phyloP scores from a whole-genome alignment of 2,888 invertebrate genomes.

The Apodemia mormo region DNA sequence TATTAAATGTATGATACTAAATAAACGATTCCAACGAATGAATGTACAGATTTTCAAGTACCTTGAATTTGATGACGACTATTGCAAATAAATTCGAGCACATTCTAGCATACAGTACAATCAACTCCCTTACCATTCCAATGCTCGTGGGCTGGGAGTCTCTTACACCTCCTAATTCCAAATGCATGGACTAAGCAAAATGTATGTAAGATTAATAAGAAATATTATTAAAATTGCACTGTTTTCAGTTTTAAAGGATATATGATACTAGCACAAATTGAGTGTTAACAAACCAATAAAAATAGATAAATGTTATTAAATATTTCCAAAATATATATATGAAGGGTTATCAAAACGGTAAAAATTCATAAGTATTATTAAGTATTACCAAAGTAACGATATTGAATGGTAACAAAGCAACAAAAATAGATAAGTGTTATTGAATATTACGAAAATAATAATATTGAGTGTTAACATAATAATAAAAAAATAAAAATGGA shows the following conservation, averaged over 20 bases:
- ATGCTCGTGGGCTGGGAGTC: conserved; percentile 60
- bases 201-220: conserved; percentile 23
- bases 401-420: no score
- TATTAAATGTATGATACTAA: no score
- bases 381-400: no score
- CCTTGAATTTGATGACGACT: neutral
- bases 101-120: neutral
- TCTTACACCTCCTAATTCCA: conserved; percentile 63
- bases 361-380: no score
- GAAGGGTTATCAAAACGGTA: no score
- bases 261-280: neutral
- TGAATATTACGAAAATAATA: no score
- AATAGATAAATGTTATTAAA: neutral
- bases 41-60: neutral
- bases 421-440: no score
- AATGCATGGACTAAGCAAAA: conserved; percentile 47
- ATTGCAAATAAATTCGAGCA: neutral
- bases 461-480: no score
- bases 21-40: neutral
- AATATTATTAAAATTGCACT: neutral
- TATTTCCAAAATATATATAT: no score
- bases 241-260: neutral
- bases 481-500: no score
- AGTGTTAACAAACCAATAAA: neutral
- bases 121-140: conserved; percentile 43